A percentile compares a stretch with the other conserved stretches of the same genome.
Conservation (phyloP, 2,797 vertebrate species). For the Spheniscus humboldti region DNA sequence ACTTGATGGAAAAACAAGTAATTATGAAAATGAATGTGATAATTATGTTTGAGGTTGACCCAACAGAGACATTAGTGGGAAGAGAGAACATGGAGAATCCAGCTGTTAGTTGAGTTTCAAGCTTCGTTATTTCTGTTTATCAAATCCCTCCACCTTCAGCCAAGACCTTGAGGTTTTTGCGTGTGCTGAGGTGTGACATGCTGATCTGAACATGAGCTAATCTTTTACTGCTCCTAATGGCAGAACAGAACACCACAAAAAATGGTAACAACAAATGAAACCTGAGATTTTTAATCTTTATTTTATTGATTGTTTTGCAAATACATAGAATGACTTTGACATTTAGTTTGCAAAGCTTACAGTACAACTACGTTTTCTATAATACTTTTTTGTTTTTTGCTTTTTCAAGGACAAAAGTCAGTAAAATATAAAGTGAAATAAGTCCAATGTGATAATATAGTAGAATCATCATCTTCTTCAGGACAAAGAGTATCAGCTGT, state of each 20-base stretch:
- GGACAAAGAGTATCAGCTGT: not conserved
- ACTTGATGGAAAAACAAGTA: conserved; percentile 5
- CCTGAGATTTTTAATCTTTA: not conserved
- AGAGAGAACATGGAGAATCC: not conserved
- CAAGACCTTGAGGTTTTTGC: not conserved
- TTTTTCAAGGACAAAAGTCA: not conserved
- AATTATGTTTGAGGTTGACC: conserved; percentile 12
- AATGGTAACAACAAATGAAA: not conserved
- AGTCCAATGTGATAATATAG: not conserved
- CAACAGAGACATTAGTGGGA: not conserved
- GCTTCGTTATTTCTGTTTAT: conserved; percentile 14
- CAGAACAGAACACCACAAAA: not conserved
- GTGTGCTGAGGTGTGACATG: not conserved
- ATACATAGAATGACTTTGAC: not conserved
- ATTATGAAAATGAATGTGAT: not conserved
- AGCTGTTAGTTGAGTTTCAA: not conserved
- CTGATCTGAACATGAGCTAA: not conserved
- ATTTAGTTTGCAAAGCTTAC: conserved; percentile 32
- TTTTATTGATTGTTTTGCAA: conserved; percentile 58
- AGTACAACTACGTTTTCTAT: not conserved
- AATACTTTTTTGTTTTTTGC: not conserved
- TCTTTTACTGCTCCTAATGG: not conserved
- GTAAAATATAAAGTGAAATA: not conserved
- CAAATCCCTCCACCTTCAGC: not conserved
- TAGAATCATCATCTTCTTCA: not conserved